Evolutionary conservation across 2,797 vertebrate species (phyloP).

Genomic region (Hoplostethus mediterraneus): DNA sequence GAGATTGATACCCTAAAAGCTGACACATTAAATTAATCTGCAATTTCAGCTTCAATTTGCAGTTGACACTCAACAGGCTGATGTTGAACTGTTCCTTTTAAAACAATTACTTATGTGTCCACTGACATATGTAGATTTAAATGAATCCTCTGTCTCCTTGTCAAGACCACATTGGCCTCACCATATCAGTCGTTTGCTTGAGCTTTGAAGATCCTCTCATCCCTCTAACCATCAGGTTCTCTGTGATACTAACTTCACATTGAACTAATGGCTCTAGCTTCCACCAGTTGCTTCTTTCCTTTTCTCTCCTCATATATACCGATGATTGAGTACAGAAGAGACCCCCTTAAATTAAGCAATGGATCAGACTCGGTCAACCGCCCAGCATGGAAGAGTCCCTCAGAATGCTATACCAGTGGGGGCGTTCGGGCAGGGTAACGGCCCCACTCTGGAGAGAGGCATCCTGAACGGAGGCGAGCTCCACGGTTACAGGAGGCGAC

Average conservation of each 20-base stretch:
- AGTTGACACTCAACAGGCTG: background rate
- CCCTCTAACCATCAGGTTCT: conserved; percentile 37
- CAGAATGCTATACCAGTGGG: conserved; percentile 37
- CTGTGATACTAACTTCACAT: conserved; percentile 43
- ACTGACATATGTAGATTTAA: background rate
- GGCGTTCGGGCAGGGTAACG: conserved; percentile 40
- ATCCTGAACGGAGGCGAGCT: conserved; percentile 74
- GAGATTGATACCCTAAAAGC: conserved; percentile 36
- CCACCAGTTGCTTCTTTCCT: conserved; percentile 58
- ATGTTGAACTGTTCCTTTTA: background rate
- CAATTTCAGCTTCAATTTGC: background rate
- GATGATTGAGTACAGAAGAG: conserved; percentile 67
- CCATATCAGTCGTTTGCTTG: background rate
- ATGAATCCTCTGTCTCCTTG: conserved; percentile 24
- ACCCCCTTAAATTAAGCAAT: conserved; percentile 48
- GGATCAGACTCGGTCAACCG: conserved; percentile 63
- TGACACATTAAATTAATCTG: background rate
- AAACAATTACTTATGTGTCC: background rate
- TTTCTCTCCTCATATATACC: conserved; percentile 51
- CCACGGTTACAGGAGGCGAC: conserved; percentile 65
- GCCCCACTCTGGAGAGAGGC: conserved; percentile 54
- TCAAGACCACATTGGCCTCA: conserved; percentile 33
- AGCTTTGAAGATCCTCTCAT: background rate
- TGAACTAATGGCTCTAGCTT: conserved; percentile 58
- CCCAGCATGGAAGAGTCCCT: conserved; percentile 34